Evolutionary conservation across 2,888 invertebrate species (phyloP), one percentile per base, ranked within the genome.

Genomic region (Silvanus unidentatus): DNA sequence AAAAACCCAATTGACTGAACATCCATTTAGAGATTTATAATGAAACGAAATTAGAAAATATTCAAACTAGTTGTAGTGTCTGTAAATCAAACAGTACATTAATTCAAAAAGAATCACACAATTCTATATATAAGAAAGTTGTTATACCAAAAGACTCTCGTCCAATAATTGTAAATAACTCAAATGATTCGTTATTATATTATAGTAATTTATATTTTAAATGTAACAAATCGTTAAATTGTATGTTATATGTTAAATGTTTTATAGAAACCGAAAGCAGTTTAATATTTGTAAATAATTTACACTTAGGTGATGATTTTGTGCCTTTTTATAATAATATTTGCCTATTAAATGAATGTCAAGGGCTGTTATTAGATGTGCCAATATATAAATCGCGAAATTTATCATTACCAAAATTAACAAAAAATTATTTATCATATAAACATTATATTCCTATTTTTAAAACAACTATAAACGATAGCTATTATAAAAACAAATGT

Each of bases 1-100:
- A 65, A 1, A 53, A 61, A 36, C 53, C 61, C 39, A 66, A 74
- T 65, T 75, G 75, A 75, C 74, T 69, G 58, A 60, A 50, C 45
- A 60, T 54, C 53, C 56, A 56, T 40, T 36, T 60, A 54, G 55
- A 32, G 3, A 32, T 49, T 29, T 43, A 49, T 49, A 55, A 52
- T 39, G 49, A 49, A 43, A 54, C 8, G 22, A 22, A 22, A 22
- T 22, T 22, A 5, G 45, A 15, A 14, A 28, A 39, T 39, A 38
- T 16, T 43, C 37, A 8, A 22, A 45, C 4, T 22, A 22, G 8
- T 22, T 22, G 22, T 22, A 22, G 22, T 22, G 3, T 5, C 8
- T 22, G 22, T 22, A 22, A 22, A 22, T 22, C 22, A 22, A 22
- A 22, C 8, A 22, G 3, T 22, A 22, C 8, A 22, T 5, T 5